Conservation (phyloP, 2,888 invertebrate genomes). For the Petrolisthes manimaculis region DNA sequence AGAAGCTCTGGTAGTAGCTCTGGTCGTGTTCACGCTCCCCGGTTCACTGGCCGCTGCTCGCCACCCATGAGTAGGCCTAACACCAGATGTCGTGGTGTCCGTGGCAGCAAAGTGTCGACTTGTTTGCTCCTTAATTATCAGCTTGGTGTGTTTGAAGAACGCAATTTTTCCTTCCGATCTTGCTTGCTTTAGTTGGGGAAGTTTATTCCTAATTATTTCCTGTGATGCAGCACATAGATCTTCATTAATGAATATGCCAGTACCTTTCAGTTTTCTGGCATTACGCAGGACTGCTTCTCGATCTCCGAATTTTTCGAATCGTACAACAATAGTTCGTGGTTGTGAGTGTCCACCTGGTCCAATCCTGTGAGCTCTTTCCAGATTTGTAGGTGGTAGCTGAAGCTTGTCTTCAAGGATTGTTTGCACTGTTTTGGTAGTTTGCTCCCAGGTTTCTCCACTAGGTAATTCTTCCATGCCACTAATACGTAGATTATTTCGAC, state of each 20-base stretch:
- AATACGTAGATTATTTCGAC: slow-evolving; percentile 9
- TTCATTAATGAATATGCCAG: slow-evolving; percentile 12
- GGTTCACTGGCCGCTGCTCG: background rate
- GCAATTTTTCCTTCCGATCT: slow-evolving; percentile 1
- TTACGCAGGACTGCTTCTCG: slow-evolving; percentile 10
- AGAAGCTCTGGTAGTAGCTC: background rate
- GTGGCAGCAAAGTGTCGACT: background rate
- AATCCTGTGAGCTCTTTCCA: slow-evolving; percentile 8
- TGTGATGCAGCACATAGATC: slow-evolving; percentile 27
- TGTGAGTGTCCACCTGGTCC: background rate
- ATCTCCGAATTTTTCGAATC: slow-evolving; percentile 7
- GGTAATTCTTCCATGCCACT: background rate
- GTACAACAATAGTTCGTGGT: background rate
- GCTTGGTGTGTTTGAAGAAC: slow-evolving; percentile 13
- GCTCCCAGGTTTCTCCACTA: slow-evolving; percentile 15
- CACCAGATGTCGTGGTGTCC: background rate
- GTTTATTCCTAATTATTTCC: background rate
- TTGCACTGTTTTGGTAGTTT: background rate
- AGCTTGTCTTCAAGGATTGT: slow-evolving; percentile 2
- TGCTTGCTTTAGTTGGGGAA: slow-evolving; percentile 11
- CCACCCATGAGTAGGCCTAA: no score
- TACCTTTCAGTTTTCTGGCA: slow-evolving; percentile 16
- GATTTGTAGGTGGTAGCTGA: background rate
- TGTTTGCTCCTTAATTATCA: slow-evolving; percentile 2
- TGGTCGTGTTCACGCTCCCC: background rate